phyloP scores from a whole-genome alignment of 1,140 invertebrate species.

The Atopsyche davidsoni region DNA sequence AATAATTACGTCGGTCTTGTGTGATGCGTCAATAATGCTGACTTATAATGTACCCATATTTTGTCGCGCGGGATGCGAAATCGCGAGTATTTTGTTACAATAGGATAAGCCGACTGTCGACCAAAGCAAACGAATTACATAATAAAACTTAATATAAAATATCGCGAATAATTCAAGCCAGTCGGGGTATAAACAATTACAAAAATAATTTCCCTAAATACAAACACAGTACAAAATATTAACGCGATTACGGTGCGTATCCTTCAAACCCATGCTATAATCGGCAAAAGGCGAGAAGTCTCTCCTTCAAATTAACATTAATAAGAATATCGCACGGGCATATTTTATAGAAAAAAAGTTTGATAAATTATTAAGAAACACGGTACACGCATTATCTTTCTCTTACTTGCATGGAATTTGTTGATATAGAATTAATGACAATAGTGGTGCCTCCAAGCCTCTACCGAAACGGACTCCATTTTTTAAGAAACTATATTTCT shows the following conservation, averaged over 20 bases:
- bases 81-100: too few species aligned
- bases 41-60: too few species aligned
- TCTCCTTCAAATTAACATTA: conserved; percentile 45
- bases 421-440: conserved; percentile 41
- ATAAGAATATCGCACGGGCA: conserved; percentile 31
- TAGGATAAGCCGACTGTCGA: too few species aligned
- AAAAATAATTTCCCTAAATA: too few species aligned
- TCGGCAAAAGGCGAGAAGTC: conserved; percentile 36
- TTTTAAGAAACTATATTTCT: conserved; percentile 44
- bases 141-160: too few species aligned
- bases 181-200: conserved; percentile 1
- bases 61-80: too few species aligned
- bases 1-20: too few species aligned
- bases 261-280: conserved; percentile 3
- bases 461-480: conserved; percentile 44
- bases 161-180: not conserved
- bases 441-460: conserved; percentile 39
- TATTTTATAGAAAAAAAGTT: conserved; percentile 30
- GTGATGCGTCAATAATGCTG: too few species aligned
- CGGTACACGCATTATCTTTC: conserved; percentile 33
- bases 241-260: too few species aligned
- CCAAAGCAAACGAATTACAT: conserved; percentile 13
- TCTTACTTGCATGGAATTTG: conserved; percentile 37
- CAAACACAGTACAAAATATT: too few species aligned
- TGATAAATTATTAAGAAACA: conserved; percentile 33